Conservation (phyloP, 2,113 vertebrate genomes). For the Pan paniscus region DNA sequence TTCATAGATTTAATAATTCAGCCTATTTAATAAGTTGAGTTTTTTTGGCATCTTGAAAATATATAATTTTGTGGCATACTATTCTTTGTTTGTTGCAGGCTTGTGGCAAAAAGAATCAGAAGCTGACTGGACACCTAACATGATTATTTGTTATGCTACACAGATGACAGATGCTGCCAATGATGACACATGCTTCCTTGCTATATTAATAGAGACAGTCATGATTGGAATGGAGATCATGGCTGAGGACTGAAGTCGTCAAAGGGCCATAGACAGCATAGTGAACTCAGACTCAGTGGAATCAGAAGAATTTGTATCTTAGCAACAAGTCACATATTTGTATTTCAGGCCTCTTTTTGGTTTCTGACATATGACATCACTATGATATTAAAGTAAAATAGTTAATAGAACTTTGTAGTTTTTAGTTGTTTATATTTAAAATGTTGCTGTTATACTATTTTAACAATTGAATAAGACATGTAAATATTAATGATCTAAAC, state of each 20-base stretch:
- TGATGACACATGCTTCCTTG: neutral
- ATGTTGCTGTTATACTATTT: neutral
- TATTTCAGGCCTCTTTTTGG: neutral
- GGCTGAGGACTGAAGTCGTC: neutral
- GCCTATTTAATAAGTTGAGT: neutral
- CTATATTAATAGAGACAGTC: rapidly evolving
- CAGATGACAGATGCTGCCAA: neutral
- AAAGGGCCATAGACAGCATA: rapidly evolving
- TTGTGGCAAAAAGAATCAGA: neutral
- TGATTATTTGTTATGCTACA: neutral
- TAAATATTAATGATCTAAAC: neutral
- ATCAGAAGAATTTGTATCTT: neutral
- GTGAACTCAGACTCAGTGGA: no score
- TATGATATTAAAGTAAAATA: neutral
- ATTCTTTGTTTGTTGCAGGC: neutral
- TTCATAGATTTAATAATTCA: neutral
- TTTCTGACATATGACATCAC: neutral
- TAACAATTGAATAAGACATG: neutral
- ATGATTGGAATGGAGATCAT: neutral
- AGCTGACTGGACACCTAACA: neutral
- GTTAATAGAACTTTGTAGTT: neutral
- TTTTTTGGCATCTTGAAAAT: neutral
- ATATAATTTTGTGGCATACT: neutral
- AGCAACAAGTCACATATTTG: neutral
- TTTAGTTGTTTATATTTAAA: neutral